Evolutionary conservation across 2,888 invertebrate genomes (phyloP).

Genomic region (Noctua janthina): DNA sequence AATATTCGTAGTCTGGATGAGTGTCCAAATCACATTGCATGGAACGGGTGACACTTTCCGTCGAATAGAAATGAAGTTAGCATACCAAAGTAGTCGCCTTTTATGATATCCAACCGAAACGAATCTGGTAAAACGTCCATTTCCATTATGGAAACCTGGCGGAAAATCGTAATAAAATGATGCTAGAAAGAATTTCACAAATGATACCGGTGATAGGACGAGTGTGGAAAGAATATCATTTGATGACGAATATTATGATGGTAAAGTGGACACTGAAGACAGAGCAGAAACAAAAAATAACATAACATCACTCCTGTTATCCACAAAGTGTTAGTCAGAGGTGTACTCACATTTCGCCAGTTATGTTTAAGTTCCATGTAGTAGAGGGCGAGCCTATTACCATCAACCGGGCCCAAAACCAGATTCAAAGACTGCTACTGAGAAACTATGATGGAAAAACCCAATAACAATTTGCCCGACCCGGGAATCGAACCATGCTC

Average conservation of each 20-base stretch:
- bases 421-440: too few species aligned
- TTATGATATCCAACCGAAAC: background rate
- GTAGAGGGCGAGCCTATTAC: too few species aligned
- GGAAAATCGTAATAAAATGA: background rate
- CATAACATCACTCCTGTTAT: too few species aligned
- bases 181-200: background rate
- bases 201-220: background rate
- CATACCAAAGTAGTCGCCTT: conserved; percentile 28
- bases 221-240: background rate
- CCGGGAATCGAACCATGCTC: too few species aligned
- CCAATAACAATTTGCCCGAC: too few species aligned
- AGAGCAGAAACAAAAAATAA: background rate
- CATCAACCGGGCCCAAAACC: too few species aligned
- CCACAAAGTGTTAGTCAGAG: too few species aligned
- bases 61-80: conserved; percentile 27
- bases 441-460: too few species aligned
- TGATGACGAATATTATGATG: background rate
- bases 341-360: too few species aligned
- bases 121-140: background rate
- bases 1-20: conserved; percentile 27
- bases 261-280: background rate
- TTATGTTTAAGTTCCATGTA: too few species aligned
- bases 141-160: background rate
- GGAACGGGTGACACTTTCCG: background rate
- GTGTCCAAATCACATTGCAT: conserved; percentile 32